Conservation (phyloP, 35 echinoderm and acorn worm genomes). For the Patiria miniata region DNA sequence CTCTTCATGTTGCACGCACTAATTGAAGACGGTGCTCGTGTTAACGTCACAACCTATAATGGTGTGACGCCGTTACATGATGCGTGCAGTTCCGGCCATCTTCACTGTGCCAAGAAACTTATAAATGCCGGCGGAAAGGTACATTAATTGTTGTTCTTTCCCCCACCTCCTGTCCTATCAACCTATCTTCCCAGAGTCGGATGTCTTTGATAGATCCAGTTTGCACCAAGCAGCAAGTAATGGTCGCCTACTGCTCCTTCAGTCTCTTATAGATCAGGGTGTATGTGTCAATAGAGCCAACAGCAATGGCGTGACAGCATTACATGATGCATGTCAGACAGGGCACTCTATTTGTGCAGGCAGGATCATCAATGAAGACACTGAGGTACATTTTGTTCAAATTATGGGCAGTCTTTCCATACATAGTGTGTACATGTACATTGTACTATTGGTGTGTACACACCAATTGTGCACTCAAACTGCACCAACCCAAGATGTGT, state of each 20-base stretch:
- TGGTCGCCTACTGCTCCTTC: slow-evolving; percentile 73
- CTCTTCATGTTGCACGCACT: slow-evolving; percentile 73
- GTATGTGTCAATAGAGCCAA: slow-evolving; percentile 53
- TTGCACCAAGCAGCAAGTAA: slow-evolving; percentile 53
- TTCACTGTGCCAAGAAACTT: slow-evolving; percentile 66
- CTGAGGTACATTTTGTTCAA: slow-evolving; percentile 53
- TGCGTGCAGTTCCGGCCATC: slow-evolving; percentile 70
- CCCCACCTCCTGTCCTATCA: not conserved
- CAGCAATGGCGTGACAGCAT: slow-evolving; percentile 68
- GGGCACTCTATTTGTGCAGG: slow-evolving; percentile 58
- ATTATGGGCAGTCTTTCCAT: no score
- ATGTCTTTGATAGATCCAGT: not conserved
- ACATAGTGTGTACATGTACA: not conserved
- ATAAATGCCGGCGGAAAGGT: slow-evolving; percentile 88
- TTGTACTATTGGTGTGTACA: not conserved
- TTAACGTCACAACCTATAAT: slow-evolving; percentile 67
- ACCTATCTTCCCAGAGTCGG: not conserved
- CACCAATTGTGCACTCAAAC: no score
- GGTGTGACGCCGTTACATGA: slow-evolving; percentile 86
- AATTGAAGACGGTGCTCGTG: slow-evolving; percentile 49
- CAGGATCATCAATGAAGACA: slow-evolving; percentile 71
- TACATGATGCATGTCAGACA: slow-evolving; percentile 87
- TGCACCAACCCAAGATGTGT: no score
- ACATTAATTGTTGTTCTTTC: not conserved
- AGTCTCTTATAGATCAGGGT: slow-evolving; percentile 60